A percentile compares a stretch with the other conserved stretches of the same genome.
Evolutionary conservation across 2,113 vertebrate genomes (phyloP).

Genomic region (Balaenoptera acutorostrata): DNA sequence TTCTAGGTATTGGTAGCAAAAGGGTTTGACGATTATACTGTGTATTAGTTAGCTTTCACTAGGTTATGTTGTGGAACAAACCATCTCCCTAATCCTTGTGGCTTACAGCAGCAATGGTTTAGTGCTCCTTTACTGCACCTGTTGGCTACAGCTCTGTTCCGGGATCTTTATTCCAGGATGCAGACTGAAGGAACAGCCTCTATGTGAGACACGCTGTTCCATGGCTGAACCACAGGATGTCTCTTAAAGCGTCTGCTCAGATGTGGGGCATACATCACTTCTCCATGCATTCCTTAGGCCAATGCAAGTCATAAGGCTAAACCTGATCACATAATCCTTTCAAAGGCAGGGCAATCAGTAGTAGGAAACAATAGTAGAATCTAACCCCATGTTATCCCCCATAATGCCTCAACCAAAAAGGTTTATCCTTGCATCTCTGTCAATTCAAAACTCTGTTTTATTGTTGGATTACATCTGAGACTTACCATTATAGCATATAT

Average conservation of each 20-base stretch:
- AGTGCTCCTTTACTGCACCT: not conserved
- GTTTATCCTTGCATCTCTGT: not conserved
- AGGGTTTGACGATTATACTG: not conserved
- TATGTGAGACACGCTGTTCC: not conserved
- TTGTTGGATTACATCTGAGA: conserved; percentile 40
- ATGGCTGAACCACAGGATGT: not conserved
- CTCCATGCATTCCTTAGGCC: not conserved
- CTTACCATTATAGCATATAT: conserved; percentile 4
- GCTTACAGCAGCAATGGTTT: not conserved
- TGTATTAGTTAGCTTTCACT: not conserved
- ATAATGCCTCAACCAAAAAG: not conserved
- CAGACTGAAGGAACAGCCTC: not conserved
- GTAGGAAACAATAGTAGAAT: not conserved
- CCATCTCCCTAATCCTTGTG: not conserved
- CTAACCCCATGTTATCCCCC: not conserved
- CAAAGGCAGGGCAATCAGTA: not conserved
- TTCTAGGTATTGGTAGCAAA: not conserved
- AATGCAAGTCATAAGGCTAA: not conserved
- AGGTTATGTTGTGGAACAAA: not conserved
- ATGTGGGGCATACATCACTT: not conserved
- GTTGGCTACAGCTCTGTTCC: not conserved
- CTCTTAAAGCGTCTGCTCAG: not conserved
- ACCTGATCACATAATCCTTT: not conserved
- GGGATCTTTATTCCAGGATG: not conserved
- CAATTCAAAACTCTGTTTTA: conserved; percentile 16